A percentile compares a stretch with the other conserved stretches of the same genome.
Evolutionary conservation across 2,888 invertebrate genomes (phyloP).

Genomic region (Drosophila koepferae): DNA sequence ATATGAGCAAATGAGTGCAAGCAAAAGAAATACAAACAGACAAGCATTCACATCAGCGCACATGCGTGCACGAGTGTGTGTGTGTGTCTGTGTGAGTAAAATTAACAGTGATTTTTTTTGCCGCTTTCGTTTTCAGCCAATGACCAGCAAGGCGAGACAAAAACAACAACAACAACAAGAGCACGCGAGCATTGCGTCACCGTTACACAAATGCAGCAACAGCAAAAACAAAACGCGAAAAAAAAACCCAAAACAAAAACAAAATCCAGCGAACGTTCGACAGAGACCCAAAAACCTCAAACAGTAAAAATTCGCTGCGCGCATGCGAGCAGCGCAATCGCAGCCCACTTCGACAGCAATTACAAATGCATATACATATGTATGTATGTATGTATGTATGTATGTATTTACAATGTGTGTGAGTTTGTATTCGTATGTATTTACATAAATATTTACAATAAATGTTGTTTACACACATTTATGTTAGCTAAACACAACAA

Average conservation of each 20-base stretch:
- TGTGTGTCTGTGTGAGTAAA: slow-evolving; percentile 24
- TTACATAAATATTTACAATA: not conserved
- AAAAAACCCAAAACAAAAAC: slow-evolving; percentile 14
- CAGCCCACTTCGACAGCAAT: slow-evolving; percentile 11
- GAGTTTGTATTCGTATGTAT: not conserved
- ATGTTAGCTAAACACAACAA: not conserved
- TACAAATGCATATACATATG: not conserved
- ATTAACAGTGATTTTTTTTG: slow-evolving; percentile 53
- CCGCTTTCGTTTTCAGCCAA: slow-evolving; percentile 65
- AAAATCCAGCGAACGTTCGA: slow-evolving; percentile 26
- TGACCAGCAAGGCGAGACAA: slow-evolving; percentile 63
- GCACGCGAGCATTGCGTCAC: slow-evolving; percentile 72
- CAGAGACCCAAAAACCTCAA: slow-evolving; percentile 78
- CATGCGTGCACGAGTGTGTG: slow-evolving; percentile 8
- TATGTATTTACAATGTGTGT: too few relatives aligned
- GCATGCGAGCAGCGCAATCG: slow-evolving; percentile 56
- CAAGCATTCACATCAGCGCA: not conserved
- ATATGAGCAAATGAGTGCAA: slow-evolving; percentile 6
- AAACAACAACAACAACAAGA: slow-evolving; percentile 44
- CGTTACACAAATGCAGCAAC: slow-evolving; percentile 60
- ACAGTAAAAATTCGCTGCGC: slow-evolving; percentile 63
- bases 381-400: not conserved
- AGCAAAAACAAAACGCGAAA: slow-evolving; percentile 38
- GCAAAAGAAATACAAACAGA: slow-evolving; percentile 1
- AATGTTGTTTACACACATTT: slow-evolving; percentile 5